Percentiles rank a stretch among this genome's conserved stretches.
These are phyloP conservation scores for Dasyprocta punctata DNA, from an alignment of 2,113 vertebrate species.

Conservation along the genomic window DNA sequence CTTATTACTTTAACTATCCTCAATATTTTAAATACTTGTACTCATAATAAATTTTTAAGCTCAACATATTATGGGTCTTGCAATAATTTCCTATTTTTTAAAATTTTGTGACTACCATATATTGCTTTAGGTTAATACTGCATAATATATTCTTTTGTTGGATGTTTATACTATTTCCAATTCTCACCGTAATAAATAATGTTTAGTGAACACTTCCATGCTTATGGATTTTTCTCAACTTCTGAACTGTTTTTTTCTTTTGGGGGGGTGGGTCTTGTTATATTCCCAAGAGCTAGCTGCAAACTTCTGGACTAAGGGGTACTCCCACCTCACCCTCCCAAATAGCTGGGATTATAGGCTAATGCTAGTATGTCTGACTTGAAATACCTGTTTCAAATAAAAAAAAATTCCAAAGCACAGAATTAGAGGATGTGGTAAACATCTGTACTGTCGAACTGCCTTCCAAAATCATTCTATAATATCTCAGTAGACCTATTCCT, in stretches of 20 bases:
- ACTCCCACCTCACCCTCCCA: neutral
- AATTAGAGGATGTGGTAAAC: neutral
- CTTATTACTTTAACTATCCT: neutral
- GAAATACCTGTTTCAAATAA: neutral
- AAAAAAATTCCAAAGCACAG: neutral
- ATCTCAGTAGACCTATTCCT: neutral
- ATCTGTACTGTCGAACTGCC: neutral
- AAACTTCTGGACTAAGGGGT: neutral
- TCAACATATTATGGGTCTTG: neutral
- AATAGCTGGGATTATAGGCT: neutral
- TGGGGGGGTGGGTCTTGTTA: neutral
- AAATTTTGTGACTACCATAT: neutral
- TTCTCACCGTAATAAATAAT: neutral
- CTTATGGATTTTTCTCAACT: neutral
- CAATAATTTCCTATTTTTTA: neutral
- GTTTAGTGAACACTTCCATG: neutral
- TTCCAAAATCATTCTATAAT: conserved; percentile 8
- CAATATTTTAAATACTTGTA: neutral
- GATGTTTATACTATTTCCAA: neutral
- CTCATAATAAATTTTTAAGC: conserved; percentile 27
- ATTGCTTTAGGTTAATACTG: neutral
- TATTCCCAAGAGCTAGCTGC: neutral
- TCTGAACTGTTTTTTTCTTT: neutral
- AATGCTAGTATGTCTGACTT: neutral
- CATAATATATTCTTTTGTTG: neutral